Evolutionary conservation across 2,797 vertebrate species (phyloP), one percentile per base, ranked within the genome.

Genomic region (Coluber constrictor): DNA sequence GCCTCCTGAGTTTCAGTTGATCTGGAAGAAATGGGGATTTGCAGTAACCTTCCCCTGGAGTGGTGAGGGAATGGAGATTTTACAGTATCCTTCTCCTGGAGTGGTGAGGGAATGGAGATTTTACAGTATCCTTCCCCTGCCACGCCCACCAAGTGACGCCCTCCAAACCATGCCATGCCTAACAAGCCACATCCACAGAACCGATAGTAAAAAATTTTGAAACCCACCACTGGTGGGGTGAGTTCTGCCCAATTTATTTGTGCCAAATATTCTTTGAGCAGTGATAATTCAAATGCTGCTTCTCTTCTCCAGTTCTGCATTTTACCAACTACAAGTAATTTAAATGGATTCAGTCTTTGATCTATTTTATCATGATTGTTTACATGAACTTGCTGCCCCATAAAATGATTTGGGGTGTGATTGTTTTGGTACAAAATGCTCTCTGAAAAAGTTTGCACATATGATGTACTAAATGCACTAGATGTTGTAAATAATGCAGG

Each of bases 211-310:
- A 51, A 8, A 8, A 1, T 1, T 51, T 51, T 51, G 47, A 51
- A 51, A 51, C 47, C 47, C 47, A 51, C 47, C 47, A 51, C 51
- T 93, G 93, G 95, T 96, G 20, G 10, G 3, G 0, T 83, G 74
- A 43, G 93, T 94, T 95, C 94, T 93, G 90, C 93, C 57, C 56
- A 93, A 91, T 97, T 96, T 91, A 93, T 87, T 96, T 94, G 95
- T 97, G 95, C 90, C 0, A 95, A 94, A 89, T 97, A 97, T 97
- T 97, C 96, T 96, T 94, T 97, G 97, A 97, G 96, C 96, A 47
- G 43, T 2, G 4, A 83, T 97, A 95, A 96, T 97, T 97, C 79
- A 83, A 83, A 83, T 83, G 20, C 43, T 83, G 43, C 37, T 47
- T 83, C 79, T 83, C 43, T 83, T 83, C 43, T 47, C 37, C 43